Conservation (phyloP, 1,140 invertebrate genomes). For the Drosophila lowei region DNA sequence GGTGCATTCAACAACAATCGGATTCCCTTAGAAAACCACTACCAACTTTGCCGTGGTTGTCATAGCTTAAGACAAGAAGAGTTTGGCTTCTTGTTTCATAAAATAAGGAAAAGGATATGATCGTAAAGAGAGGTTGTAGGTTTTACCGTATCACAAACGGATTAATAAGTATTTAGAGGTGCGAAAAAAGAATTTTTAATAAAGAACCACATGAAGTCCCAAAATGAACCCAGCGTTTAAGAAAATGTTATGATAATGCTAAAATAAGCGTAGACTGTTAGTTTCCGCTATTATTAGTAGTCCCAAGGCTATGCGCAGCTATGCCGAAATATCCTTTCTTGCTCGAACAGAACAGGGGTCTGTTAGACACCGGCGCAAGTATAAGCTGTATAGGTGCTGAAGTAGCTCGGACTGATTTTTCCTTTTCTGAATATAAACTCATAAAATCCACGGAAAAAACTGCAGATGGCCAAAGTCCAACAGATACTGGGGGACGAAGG, state of each 20-base stretch:
- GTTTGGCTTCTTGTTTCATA: background rate
- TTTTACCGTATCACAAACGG: background rate
- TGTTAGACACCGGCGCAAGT: constrained; percentile 23
- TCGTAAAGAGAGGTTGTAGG: background rate
- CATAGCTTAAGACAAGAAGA: background rate
- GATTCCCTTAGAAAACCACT: background rate
- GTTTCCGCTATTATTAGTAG: constrained; percentile 7
- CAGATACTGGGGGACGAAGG: too few species aligned
- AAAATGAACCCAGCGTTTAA: background rate
- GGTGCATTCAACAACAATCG: background rate
- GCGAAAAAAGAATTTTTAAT: background rate
- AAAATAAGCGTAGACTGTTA: background rate
- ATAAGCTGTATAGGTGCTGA: too few species aligned
- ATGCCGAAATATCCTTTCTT: too few species aligned
- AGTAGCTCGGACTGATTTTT: too few species aligned
- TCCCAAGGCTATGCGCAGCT: too few species aligned
- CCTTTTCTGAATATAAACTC: too few species aligned
- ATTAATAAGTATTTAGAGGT: constrained; percentile 1
- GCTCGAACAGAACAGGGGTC: constrained; percentile 4
- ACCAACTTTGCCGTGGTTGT: background rate
- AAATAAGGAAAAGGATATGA: background rate
- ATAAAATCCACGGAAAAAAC: too few species aligned
- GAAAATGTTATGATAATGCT: constrained; percentile 1
- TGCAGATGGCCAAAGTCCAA: too few species aligned
- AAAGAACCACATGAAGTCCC: too few species aligned